phyloP scores from a whole-genome alignment of 2,113 vertebrate species.

The Heterochromis multidens region DNA sequence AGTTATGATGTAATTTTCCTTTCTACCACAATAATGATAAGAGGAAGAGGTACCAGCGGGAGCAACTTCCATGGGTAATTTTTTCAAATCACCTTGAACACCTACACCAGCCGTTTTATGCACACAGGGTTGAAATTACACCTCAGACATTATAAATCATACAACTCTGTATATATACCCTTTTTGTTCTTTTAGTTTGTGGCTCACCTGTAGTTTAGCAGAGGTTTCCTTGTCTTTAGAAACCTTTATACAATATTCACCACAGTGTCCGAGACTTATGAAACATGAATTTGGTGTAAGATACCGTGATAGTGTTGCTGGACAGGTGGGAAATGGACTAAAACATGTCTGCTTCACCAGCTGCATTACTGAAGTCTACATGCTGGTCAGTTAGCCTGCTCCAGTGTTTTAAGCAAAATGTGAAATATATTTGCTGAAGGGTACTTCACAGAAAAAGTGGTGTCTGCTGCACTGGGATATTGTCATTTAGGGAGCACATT shows the following conservation, averaged over 20 bases:
- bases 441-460: conserved; percentile 22
- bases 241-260: background rate
- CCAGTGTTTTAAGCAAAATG: conserved; percentile 32
- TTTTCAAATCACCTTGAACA: conserved; percentile 33
- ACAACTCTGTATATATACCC: background rate
- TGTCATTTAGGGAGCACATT: conserved; percentile 50
- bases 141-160: conserved; percentile 1
- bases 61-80: conserved; percentile 6
- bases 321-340: background rate
- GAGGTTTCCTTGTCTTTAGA: background rate
- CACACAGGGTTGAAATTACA: background rate
- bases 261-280: background rate
- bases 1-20: conserved; percentile 65
- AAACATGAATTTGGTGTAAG: background rate
- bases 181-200: background rate
- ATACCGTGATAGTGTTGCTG: background rate
- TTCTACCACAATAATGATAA: conserved; percentile 40
- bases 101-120: background rate
- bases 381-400: conserved; percentile 9
- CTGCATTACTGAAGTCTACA: background rate
- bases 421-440: conserved; percentile 29
- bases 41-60: conserved; percentile 4
- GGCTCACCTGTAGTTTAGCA: background rate
- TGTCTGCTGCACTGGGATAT: conserved; percentile 29
- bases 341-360: background rate